Base-by-base conservation (phyloP, 2,888 invertebrate species). In the Rotaria magnacalcarata region DNA sequence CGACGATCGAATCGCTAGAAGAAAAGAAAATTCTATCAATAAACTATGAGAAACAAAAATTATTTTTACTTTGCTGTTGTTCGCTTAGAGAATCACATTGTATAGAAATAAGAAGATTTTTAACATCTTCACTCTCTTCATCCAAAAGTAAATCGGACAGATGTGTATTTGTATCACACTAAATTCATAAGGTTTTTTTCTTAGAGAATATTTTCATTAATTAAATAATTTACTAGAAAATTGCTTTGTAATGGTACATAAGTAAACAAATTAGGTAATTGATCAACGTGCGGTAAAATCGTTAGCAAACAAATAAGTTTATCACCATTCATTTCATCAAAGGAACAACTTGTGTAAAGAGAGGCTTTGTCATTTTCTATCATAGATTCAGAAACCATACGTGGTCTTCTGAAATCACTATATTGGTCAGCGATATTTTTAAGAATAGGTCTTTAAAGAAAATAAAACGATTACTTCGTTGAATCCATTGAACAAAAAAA, bases 201-300 rank as follows among this genome's bases (percentile, higher is more conserved):
- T 16, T 52, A 11, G 3, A 50, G 41, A 5, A 24, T 0, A 34
- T 6, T 1, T 67, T 4, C 10, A 56, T 24, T n/a, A 43, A 27
- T 16, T 34, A 27, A 14, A 85, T 24, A 21, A 27, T 88, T 88
- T 88, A 90, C 91, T 90, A 91, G 90, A 88, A 90, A 97, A 92
- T 97, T 97, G 90, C 96, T 96, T 90, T 97, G 96, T 11, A 96
- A 95, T 0, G 96, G 96, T 0, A 96, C 96, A 97, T 97, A 97
- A 0, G 95, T 96, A 90, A 96, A 97, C 97, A 97, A 97, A 0
- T 96, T 96, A 0, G 97, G 97, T 88, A 97, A 85, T 3, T 84
- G 84, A 56, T 85, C 84, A 52, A 87, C 60, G n/a, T 85, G 85
- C 2, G 86, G 86, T 85, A 86, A 60, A 43, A 84, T 24, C 14